Base-by-base conservation (phyloP, 2,797 vertebrate genomes). In the Cossypha caffra region DNA sequence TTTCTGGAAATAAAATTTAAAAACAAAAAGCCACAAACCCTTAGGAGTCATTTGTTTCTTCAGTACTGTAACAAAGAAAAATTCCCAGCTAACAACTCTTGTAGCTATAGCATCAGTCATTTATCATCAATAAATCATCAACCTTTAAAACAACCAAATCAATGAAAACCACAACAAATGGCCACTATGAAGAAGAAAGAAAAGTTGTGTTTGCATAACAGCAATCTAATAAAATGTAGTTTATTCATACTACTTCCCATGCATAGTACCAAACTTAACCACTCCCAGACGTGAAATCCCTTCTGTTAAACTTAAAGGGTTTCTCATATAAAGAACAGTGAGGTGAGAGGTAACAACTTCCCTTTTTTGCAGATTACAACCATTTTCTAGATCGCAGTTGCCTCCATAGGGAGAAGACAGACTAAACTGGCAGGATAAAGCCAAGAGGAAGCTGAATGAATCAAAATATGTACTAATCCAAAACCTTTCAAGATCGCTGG, bases 1-100 rank as follows among this genome's bases (percentile, higher is more conserved):
- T 92, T 95, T 95, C 88, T 93, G 90, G 80, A 97, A 97, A 97
- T 96, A 97, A 97, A 97, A 97, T 89, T 96, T 92, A 86, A 91
- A 96, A 96, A 14, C 73, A 90, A 95, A 97, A 96, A 95, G 69
- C 48, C 82, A 90, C 0, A 3, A 95, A 62, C 89, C 78, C 95
- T 91, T 91, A 94, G 88, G 96, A 98, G 88, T 76, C 37, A 92
- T 95, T 95, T 95, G 85, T 96, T 97, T 97, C 92, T 95, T 94
- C 45, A 73, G 47, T 47, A 94, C 40, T 58, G 52, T 6, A 96
- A 86, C 67, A 94, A 88, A 81, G 87, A 93, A 95, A 94, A 97
- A 94, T 76, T 96, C 54, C 88, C 71, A 90, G 73, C 61, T 74
- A 96, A 91, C 40, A 95, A 88, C 55, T 94, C 72, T 29, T 94